Percentiles rank a stretch among this genome's conserved stretches.
phyloP scores from a whole-genome alignment of 2,888 invertebrate genomes.

The Mechanitis messenoides region DNA sequence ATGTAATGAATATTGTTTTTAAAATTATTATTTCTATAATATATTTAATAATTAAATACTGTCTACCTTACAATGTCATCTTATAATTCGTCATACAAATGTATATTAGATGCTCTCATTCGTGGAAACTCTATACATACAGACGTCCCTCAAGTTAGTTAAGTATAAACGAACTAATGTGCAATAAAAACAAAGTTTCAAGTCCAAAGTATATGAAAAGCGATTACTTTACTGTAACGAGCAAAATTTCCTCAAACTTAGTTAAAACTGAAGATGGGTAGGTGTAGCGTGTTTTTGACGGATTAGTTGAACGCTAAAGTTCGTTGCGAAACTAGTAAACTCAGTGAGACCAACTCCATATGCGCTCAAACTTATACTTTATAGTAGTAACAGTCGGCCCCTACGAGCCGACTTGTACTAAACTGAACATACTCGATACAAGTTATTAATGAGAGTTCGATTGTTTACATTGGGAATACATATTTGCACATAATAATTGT shows the following conservation, averaged over 20 bases:
- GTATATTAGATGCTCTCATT: too few species aligned
- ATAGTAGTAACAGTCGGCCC: constrained; percentile 9
- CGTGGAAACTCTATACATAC: too few species aligned
- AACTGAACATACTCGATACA: constrained; percentile 2
- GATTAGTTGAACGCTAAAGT: constrained; percentile 45
- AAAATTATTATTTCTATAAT: too few species aligned
- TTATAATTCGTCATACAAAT: too few species aligned
- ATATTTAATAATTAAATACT: too few species aligned
- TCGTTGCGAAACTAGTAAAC: constrained; percentile 17
- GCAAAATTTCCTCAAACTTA: constrained; percentile 29
- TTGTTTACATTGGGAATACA: background rate
- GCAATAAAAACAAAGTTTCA: constrained; percentile 7
- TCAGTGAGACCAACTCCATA: constrained; percentile 17
- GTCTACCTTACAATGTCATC: too few species aligned
- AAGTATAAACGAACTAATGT: background rate
- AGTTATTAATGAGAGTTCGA: constrained; percentile 7
- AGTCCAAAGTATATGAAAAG: constrained; percentile 21
- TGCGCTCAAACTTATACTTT: constrained; percentile 16
- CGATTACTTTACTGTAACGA: constrained; percentile 27
- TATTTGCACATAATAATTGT: background rate
- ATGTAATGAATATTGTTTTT: too few species aligned
- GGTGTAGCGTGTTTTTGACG: constrained; percentile 57
- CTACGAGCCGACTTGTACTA: constrained; percentile 18
- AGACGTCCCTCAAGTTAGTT: too few species aligned
- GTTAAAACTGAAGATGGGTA: constrained; percentile 37